Conservation (phyloP, 2,113 vertebrate genomes). For the Chrysemys picta region DNA sequence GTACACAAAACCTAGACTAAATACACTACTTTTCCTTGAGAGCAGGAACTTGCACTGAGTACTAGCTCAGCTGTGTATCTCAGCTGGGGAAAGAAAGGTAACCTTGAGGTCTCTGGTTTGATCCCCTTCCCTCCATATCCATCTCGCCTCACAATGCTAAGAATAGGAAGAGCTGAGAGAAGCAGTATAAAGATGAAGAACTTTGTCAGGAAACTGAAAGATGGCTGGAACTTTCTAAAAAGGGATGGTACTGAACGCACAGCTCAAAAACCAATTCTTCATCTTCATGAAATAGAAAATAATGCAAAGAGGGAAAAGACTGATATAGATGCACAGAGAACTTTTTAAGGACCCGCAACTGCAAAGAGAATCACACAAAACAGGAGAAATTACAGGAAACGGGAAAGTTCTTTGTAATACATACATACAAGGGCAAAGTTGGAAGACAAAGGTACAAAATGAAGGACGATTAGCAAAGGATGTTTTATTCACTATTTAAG, state of each 20-base stretch:
- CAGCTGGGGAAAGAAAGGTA: too few species aligned
- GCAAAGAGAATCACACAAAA: neutral
- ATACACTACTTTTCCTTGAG: too few species aligned
- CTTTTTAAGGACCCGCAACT: neutral
- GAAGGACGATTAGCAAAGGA: neutral
- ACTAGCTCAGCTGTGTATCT: too few species aligned
- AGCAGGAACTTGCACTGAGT: too few species aligned
- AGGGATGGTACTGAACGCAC: neutral
- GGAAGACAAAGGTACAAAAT: neutral
- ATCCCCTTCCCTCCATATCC: too few species aligned
- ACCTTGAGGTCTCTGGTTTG: too few species aligned
- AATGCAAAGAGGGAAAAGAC: neutral
- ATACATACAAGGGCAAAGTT: neutral
- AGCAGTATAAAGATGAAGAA: neutral
- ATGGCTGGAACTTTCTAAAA: neutral
- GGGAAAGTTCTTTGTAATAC: neutral
- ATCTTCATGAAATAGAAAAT: rapidly evolving
- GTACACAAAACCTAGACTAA: too few species aligned
- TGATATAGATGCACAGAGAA: rapidly evolving
- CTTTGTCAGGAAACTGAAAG: neutral
- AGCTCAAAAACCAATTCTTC: neutral
- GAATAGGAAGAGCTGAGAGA: neutral
- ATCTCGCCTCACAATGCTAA: too few species aligned
- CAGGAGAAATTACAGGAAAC: neutral
- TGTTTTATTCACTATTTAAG: neutral